phyloP scores from a whole-genome alignment of 2,888 invertebrate genomes.

The Palloptera scutellata region DNA sequence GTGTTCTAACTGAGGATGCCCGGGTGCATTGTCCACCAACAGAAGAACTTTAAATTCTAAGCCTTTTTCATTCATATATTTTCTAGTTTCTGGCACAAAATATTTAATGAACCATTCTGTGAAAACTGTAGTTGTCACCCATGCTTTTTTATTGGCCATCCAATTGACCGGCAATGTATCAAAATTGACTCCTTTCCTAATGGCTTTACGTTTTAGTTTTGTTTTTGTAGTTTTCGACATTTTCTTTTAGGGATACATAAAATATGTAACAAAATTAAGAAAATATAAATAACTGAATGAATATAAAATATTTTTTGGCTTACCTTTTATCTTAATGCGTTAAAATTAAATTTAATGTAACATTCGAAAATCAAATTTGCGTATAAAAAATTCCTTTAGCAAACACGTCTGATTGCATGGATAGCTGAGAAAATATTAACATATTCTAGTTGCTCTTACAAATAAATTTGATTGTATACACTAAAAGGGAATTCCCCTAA shows the following conservation, averaged over 20 bases:
- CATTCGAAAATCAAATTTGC: neutral
- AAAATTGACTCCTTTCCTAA: conserved; percentile 47
- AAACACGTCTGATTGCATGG: neutral
- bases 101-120: no score
- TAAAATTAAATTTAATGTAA: conserved; percentile 10
- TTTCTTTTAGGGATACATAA: conserved; percentile 4
- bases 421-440: neutral
- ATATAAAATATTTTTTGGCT: conserved; percentile 10
- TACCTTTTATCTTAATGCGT: conserved; percentile 12
- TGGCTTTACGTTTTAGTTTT: conserved; percentile 47
- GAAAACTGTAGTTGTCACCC: no score
- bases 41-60: conserved; percentile 41
- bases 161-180: conserved; percentile 44
- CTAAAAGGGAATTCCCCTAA: no score
- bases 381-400: neutral
- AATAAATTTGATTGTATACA: no score
- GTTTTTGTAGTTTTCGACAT: no score
- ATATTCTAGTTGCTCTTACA: no score
- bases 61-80: conserved; percentile 38
- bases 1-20: no score
- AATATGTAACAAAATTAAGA: neutral
- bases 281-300: neutral
- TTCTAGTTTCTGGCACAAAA: no score
- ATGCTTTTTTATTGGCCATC: no score
- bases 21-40: conserved; percentile 42